Conservation (phyloP, 1,140 invertebrate genomes). For the Goniozus legneri region DNA sequence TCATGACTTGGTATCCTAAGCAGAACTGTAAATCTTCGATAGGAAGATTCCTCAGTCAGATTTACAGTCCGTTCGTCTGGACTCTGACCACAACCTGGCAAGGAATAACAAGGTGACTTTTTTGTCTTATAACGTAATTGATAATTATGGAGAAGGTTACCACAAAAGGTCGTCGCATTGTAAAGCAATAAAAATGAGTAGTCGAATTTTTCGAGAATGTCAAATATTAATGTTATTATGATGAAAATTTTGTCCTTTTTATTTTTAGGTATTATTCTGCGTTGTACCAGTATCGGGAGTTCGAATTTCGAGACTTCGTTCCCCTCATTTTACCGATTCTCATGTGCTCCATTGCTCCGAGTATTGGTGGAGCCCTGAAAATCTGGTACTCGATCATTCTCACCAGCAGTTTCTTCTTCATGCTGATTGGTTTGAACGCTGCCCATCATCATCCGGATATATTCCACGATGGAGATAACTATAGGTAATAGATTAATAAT, state of each 20-base stretch:
- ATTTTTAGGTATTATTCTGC: slow-evolving; percentile 35
- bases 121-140: not conserved
- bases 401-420: slow-evolving; percentile 63
- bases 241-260: too few relatives aligned
- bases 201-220: too few relatives aligned
- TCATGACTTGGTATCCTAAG: slow-evolving; percentile 65
- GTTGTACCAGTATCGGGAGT: slow-evolving; percentile 11
- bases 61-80: slow-evolving; percentile 57
- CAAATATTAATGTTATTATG: too few relatives aligned
- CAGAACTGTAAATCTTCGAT: slow-evolving; percentile 47
- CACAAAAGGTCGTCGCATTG: too few relatives aligned
- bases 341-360: slow-evolving; percentile 50
- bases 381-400: slow-evolving; percentile 62
- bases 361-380: slow-evolving; percentile 39
- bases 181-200: too few relatives aligned
- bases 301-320: slow-evolving; percentile 44
- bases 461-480: slow-evolving; percentile 76
- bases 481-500: slow-evolving; percentile 50
- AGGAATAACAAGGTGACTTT: slow-evolving; percentile 3
- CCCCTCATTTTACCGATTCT: slow-evolving; percentile 54
- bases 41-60: slow-evolving; percentile 45
- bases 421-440: slow-evolving; percentile 67
- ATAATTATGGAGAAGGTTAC: too few relatives aligned
- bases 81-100: slow-evolving; percentile 12
- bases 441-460: slow-evolving; percentile 81